These are phyloP conservation scores for Carposina sasakii DNA, from an alignment of 1,140 invertebrate genomes.

Conservation along the genomic window DNA sequence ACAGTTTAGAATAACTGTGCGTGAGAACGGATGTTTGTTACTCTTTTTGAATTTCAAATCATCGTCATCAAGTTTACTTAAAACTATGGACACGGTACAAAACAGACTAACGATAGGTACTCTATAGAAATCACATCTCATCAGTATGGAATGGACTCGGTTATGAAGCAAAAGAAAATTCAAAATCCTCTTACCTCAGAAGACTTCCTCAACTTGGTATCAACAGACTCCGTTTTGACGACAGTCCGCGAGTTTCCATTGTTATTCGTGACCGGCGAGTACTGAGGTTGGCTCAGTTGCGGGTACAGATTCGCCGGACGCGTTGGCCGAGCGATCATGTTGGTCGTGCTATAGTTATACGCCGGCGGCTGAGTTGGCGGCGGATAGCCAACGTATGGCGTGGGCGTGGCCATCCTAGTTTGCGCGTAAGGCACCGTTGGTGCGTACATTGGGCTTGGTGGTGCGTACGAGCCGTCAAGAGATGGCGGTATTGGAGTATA, in stretches of 20 bases:
- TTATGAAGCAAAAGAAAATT: too few species aligned
- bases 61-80: too few species aligned
- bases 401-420: slow-evolving; percentile 47
- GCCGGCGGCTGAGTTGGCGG: slow-evolving; percentile 21
- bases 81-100: too few species aligned
- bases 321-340: slow-evolving; percentile 52
- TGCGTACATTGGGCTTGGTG: slow-evolving; percentile 35
- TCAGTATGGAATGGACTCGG: too few species aligned
- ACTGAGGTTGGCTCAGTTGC: slow-evolving; percentile 42
- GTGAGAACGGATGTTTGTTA: too few species aligned
- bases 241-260: slow-evolving; percentile 21
- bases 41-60: too few species aligned
- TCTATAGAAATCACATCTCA: too few species aligned
- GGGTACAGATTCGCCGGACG: slow-evolving; percentile 45
- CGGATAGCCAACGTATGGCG: slow-evolving; percentile 39
- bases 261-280: slow-evolving; percentile 35
- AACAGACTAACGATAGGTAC: too few species aligned
- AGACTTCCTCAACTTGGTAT: slow-evolving; percentile 40
- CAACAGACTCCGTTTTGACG: slow-evolving; percentile 36
- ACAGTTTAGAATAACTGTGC: too few species aligned
- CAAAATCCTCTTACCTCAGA: slow-evolving; percentile 49
- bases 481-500: slow-evolving; percentile 29
- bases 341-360: slow-evolving; percentile 60
- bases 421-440: slow-evolving; percentile 44
- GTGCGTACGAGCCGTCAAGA: slow-evolving; percentile 19